Percentiles rank a stretch among this genome's conserved stretches.
Evolutionary conservation across 2,113 vertebrate genomes (phyloP).

Genomic region (Gallinago media): DNA sequence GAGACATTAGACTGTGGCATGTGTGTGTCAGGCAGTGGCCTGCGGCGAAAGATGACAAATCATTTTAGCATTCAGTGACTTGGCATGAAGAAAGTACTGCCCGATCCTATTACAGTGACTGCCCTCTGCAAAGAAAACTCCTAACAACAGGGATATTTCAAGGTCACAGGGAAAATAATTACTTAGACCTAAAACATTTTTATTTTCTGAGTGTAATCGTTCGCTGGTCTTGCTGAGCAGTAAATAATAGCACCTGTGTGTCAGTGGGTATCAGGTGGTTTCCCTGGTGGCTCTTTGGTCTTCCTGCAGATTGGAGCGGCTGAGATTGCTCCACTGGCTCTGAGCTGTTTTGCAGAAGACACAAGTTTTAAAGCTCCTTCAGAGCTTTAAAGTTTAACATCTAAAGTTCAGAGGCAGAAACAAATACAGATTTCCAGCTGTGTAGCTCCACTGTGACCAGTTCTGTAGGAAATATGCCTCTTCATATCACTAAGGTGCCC

Average conservation of each 20-base stretch:
- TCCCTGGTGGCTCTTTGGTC: not conserved
- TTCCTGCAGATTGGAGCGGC: not conserved
- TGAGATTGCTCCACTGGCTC: not conserved
- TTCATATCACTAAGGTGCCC: not conserved
- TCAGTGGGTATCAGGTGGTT: slow-evolving; percentile 4
- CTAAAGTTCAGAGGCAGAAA: not conserved
- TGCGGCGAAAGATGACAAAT: slow-evolving; percentile 44
- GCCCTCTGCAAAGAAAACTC: slow-evolving; percentile 14
- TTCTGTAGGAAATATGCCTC: not conserved
- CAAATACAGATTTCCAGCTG: not conserved
- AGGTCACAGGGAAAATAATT: slow-evolving; percentile 36
- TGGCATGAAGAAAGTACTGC: slow-evolving; percentile 52
- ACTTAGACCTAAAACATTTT: not conserved
- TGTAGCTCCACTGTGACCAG: not conserved
- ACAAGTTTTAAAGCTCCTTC: not conserved
- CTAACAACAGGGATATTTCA: slow-evolving; percentile 29
- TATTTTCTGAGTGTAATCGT: not conserved
- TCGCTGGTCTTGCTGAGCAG: not conserved
- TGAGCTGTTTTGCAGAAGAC: not conserved
- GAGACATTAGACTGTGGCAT: not conserved
- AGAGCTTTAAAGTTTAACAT: too few species aligned
- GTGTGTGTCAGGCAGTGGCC: slow-evolving; percentile 50
- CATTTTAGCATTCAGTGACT: slow-evolving; percentile 52
- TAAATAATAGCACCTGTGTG: slow-evolving; percentile 34
- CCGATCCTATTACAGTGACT: slow-evolving; percentile 42